Evolutionary conservation across 2,888 invertebrate genomes (phyloP).

Genomic region (Pyrrhopygopsis socrates): DNA sequence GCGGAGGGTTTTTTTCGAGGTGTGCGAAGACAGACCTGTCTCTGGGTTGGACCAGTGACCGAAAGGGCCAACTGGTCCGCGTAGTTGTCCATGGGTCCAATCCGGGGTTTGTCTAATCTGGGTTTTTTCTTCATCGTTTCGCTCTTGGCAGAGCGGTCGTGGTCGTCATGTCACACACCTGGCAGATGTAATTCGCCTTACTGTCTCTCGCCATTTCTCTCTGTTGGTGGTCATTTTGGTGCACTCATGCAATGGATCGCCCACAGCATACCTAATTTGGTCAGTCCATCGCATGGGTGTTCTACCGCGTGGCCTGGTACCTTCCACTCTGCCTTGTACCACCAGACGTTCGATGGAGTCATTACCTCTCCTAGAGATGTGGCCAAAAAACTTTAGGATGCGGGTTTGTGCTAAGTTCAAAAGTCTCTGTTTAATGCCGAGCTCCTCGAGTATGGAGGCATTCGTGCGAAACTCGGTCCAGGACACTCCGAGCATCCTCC

Average conservation of each 20-base stretch:
- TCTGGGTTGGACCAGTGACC: too few relatives aligned
- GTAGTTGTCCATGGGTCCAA: too few relatives aligned
- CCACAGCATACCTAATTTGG: background rate
- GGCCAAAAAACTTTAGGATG: too few relatives aligned
- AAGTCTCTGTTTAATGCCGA: background rate
- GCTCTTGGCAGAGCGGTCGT: background rate
- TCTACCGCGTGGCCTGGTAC: conserved; percentile 13
- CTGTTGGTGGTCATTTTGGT: background rate
- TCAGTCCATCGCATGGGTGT: background rate
- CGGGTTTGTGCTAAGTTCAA: too few relatives aligned
- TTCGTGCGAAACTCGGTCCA: conserved; percentile 9
- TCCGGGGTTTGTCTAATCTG: too few relatives aligned
- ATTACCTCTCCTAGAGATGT: background rate
- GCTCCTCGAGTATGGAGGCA: background rate
- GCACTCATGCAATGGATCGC: background rate
- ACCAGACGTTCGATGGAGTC: background rate
- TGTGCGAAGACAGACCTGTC: too few relatives aligned
- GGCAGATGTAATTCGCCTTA: background rate
- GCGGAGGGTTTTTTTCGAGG: too few relatives aligned
- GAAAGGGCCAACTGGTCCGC: too few relatives aligned
- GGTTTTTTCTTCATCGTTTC: too few relatives aligned
- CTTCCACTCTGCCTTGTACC: conserved; percentile 2
- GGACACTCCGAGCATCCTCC: background rate
- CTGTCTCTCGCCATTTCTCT: background rate
- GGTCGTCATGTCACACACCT: background rate